Percentiles rank a stretch among this genome's conserved stretches.
Conservation (phyloP, 2,888 invertebrate species). For the Carterocephalus palaemon region DNA sequence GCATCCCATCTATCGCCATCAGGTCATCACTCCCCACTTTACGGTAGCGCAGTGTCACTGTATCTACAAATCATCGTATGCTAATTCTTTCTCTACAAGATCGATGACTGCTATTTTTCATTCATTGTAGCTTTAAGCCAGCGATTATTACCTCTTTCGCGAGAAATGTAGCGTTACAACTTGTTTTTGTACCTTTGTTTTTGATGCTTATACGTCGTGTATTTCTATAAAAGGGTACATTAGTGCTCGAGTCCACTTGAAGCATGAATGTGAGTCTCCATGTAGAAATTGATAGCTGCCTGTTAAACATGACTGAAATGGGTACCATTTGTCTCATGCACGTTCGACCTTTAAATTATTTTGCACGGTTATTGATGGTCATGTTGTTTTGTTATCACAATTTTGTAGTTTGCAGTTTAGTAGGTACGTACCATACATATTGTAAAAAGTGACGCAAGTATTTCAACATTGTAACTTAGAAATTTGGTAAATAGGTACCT, state of each 20-base stretch:
- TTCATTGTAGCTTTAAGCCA: not conserved
- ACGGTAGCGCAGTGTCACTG: not conserved
- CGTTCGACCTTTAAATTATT: slow-evolving; percentile 13
- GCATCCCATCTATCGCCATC: not conserved
- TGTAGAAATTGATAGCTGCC: slow-evolving; percentile 11
- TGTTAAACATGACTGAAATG: slow-evolving; percentile 4
- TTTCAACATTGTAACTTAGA: not conserved
- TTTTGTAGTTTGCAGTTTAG: slow-evolving; percentile 4
- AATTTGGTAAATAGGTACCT: no score
- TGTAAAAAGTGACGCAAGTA: no score
- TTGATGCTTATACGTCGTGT: slow-evolving; percentile 2
- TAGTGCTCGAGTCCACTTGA: not conserved
- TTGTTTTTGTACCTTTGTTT: slow-evolving; percentile 7
- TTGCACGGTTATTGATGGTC: slow-evolving; percentile 19
- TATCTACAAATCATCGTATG: no score
- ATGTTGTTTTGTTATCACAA: slow-evolving; percentile 18
- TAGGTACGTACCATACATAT: no score
- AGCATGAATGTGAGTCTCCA: slow-evolving; percentile 8
- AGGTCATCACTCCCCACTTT: not conserved
- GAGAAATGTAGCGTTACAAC: slow-evolving; percentile 4
- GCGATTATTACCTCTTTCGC: slow-evolving; percentile 3
- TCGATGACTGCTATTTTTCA: slow-evolving; percentile 6
- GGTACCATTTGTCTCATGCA: slow-evolving; percentile 20
- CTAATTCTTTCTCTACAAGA: no score
- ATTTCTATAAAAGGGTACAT: no score